A percentile compares a stretch with the other conserved stretches of the same genome.
phyloP scores from a whole-genome alignment of 2,113 vertebrate species.

The Murina feae region DNA sequence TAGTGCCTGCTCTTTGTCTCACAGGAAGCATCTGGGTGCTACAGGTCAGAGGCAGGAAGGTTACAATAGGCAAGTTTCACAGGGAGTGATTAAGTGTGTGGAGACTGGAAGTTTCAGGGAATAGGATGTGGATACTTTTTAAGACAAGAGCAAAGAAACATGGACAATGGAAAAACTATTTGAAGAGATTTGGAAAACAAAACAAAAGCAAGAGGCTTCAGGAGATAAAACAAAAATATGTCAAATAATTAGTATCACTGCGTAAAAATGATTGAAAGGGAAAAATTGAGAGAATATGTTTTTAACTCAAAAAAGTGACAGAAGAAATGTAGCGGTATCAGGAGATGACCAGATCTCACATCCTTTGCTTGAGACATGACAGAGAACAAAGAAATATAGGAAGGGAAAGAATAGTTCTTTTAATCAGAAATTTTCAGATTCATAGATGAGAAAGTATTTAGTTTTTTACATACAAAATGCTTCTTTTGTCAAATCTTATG shows the following conservation, averaged over 20 bases:
- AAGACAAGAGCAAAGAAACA: slow-evolving; percentile 48
- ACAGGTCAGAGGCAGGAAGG: slow-evolving; percentile 73
- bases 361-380: neutral
- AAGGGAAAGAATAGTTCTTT: neutral
- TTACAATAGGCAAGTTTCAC: slow-evolving; percentile 77
- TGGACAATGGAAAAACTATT: slow-evolving; percentile 27
- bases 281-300: neutral
- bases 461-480: neutral
- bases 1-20: slow-evolving; percentile 37
- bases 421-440: neutral
- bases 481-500: neutral
- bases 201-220: neutral
- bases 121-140: slow-evolving; percentile 63
- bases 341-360: neutral
- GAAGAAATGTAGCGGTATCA: neutral
- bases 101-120: slow-evolving; percentile 73
- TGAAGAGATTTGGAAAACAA: neutral
- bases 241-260: neutral
- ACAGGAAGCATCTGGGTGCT: slow-evolving; percentile 83
- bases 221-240: slow-evolving; percentile 9
- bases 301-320: neutral
- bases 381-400: neutral
- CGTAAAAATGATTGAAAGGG: neutral
- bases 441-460: neutral
- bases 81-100: slow-evolving; percentile 73